Percentiles rank a stretch among this genome's conserved stretches.
Conservation (phyloP, 1,140 invertebrate genomes). For the Bathynomus jamesi region DNA sequence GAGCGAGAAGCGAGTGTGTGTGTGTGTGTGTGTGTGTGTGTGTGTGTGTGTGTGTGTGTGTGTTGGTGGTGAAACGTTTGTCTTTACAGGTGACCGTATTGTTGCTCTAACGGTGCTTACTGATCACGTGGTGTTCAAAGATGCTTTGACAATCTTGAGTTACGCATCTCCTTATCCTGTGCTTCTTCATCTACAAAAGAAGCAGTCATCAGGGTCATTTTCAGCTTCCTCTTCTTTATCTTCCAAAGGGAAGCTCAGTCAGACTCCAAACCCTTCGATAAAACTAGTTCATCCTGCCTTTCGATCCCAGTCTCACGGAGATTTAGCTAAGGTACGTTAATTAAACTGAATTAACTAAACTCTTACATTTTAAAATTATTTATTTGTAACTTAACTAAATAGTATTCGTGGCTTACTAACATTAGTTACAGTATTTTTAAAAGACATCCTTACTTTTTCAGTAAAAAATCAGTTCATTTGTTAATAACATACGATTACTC, state of each 20-base stretch:
- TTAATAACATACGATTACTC: no score
- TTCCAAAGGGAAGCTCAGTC: slow-evolving; percentile 36
- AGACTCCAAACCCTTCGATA: slow-evolving; percentile 39
- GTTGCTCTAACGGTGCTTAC: slow-evolving; percentile 75
- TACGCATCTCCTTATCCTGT: slow-evolving; percentile 88
- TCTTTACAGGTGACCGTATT: slow-evolving; percentile 76
- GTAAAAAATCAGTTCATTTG: no score
- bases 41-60: no score
- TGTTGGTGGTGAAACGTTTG: no score
- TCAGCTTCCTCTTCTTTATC: neutral
- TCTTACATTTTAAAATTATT: no score
- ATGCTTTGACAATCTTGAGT: slow-evolving; percentile 77
- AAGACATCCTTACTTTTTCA: no score
- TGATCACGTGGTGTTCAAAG: slow-evolving; percentile 78
- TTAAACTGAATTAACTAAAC: no score
- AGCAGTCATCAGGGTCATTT: slow-evolving; percentile 38
- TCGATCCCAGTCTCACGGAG: slow-evolving; percentile 59
- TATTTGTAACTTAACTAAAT: no score
- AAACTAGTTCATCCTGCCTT: slow-evolving; percentile 59
- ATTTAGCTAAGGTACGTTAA: slow-evolving; percentile 50
- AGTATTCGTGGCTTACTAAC: no score
- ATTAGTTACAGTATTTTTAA: no score
- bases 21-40: no score
- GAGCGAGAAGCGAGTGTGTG: no score
- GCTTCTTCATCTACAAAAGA: slow-evolving; percentile 54